A percentile compares a stretch with the other conserved stretches of the same genome.
Conservation (phyloP, 2,797 vertebrate genomes). For the Galaxias olidus region DNA sequence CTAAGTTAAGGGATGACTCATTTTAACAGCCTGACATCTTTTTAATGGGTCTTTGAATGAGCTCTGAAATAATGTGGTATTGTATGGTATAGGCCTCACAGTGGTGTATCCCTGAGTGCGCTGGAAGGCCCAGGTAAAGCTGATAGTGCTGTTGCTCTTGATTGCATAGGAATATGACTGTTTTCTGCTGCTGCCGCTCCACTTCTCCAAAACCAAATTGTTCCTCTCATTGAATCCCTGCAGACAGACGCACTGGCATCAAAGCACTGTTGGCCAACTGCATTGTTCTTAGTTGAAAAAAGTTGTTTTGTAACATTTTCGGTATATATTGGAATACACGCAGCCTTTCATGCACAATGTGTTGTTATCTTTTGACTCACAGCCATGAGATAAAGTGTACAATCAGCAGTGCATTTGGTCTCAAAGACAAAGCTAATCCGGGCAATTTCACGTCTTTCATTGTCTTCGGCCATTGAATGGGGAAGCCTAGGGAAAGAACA, state of each 20-base stretch:
- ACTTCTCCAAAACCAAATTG: slow-evolving; percentile 83
- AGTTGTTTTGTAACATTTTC: neutral
- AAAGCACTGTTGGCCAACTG: neutral
- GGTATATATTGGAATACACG: neutral
- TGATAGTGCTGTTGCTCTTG: slow-evolving; percentile 81
- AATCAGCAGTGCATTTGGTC: slow-evolving; percentile 83
- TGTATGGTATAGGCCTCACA: slow-evolving; percentile 45
- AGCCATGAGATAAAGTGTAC: slow-evolving; percentile 87
- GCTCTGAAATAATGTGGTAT: too few relatives aligned
- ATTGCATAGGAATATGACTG: slow-evolving; percentile 91
- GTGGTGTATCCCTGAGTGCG: slow-evolving; percentile 63
- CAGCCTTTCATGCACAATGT: neutral
- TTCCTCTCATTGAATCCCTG: slow-evolving; percentile 84
- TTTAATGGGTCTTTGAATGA: too few relatives aligned
- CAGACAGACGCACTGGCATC: neutral
- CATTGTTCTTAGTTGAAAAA: neutral
- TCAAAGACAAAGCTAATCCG: slow-evolving; percentile 93
- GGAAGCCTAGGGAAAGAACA: slow-evolving; percentile 71
- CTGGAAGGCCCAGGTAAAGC: slow-evolving; percentile 94
- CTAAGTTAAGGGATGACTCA: too few relatives aligned
- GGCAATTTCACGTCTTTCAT: slow-evolving; percentile 79
- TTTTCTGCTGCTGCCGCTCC: slow-evolving; percentile 83
- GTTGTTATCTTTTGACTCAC: slow-evolving; percentile 68
- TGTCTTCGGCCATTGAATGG: slow-evolving; percentile 67
- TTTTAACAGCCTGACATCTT: too few relatives aligned